Conservation (phyloP, 2,113 vertebrate genomes). For the Xenus cinereus region DNA sequence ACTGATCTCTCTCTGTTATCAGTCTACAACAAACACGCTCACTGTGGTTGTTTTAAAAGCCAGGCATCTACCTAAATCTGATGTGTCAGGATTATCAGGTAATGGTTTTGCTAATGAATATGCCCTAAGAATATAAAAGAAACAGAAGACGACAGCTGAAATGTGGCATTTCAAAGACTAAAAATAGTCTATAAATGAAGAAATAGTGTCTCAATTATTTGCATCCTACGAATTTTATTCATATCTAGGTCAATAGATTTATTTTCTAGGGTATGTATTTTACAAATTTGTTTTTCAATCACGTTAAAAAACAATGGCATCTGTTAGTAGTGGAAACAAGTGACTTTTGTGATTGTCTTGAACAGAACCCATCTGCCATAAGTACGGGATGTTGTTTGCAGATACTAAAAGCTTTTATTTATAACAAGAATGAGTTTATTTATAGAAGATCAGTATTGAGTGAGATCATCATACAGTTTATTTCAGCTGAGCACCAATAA, state of each 20-base stretch:
- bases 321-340: background rate
- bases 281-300: background rate
- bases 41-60: constrained; percentile 98
- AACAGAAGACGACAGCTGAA: background rate
- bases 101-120: constrained; percentile 30
- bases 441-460: background rate
- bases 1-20: constrained; percentile 95
- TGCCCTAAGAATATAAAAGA: background rate
- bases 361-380: background rate
- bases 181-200: background rate
- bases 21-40: constrained; percentile 94
- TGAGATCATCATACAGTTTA: background rate
- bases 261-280: background rate
- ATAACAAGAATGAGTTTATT: background rate
- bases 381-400: background rate
- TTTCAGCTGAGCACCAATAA: background rate
- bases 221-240: background rate
- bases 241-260: background rate
- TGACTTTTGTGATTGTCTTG: background rate
- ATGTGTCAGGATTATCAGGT: constrained; percentile 90
- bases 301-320: background rate
- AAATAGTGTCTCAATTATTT: background rate
- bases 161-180: background rate
- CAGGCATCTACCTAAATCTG: constrained; percentile 90
- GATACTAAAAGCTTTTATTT: background rate